Conservation (phyloP, 2,797 vertebrate genomes). For the Pterois miles region DNA sequence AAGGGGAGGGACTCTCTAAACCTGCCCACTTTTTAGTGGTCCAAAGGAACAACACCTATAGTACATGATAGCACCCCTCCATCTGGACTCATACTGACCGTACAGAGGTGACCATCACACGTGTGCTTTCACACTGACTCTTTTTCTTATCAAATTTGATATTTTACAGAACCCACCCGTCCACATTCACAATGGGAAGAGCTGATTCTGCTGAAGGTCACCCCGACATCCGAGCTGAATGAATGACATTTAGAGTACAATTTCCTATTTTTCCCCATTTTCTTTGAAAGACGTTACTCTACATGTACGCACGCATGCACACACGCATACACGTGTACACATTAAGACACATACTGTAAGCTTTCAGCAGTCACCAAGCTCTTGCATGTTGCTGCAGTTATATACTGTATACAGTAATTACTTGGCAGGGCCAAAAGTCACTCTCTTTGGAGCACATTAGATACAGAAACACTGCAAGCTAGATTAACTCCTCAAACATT, state of each 20-base stretch:
- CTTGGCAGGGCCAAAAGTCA: constrained; percentile 35
- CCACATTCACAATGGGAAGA: constrained; percentile 86
- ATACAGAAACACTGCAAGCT: not conserved
- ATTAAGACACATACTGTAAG: constrained; percentile 16
- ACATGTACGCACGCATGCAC: constrained; percentile 36
- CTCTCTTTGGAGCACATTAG: not conserved
- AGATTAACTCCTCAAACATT: not conserved
- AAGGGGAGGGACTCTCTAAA: not conserved
- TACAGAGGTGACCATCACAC: constrained; percentile 38
- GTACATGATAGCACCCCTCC: not conserved
- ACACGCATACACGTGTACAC: not conserved
- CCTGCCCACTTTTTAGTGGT: not conserved
- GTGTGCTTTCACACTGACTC: constrained; percentile 74
- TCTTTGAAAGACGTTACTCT: constrained; percentile 74
- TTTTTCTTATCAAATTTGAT: constrained; percentile 85
- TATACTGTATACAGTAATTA: constrained; percentile 58
- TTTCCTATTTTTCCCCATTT: constrained; percentile 84
- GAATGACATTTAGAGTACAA: constrained; percentile 89
- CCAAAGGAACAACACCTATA: constrained; percentile 8
- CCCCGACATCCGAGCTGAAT: constrained; percentile 82
- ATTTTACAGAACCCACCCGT: constrained; percentile 82
- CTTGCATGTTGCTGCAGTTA: constrained; percentile 39
- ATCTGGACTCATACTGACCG: constrained; percentile 31
- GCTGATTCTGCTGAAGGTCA: constrained; percentile 91
- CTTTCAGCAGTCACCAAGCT: constrained; percentile 49